Base-by-base conservation (phyloP, 1,140 invertebrate species). In the Achatina immaculata region DNA sequence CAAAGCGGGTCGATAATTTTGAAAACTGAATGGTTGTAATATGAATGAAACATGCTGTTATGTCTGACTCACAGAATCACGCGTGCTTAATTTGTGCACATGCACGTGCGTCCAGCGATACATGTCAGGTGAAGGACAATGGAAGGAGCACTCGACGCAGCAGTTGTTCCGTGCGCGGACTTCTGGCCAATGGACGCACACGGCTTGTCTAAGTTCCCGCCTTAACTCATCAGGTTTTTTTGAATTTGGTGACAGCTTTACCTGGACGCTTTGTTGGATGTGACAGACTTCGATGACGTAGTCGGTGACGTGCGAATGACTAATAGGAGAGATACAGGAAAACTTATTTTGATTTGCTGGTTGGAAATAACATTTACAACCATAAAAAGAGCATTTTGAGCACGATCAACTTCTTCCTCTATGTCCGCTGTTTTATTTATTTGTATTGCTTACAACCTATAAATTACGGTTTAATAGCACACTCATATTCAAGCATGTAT, bases 1-100 rank as follows among this genome's bases (percentile, higher is more conserved):
- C 19, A 21, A 21, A 24, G 48, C 21, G 7, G n/a, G 48, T 55
- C 19, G 7, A 24, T 55, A 55, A 2, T 55, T 55, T 55, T 55
- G 0, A 16, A 34, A 28, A 62, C 6, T 28, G 58, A 62, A 62
- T 62, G n/a, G 28, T 2, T 28, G 2, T 19, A 3, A 1, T 19
- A 62, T 62, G n/a, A 62, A 62, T 62, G 58, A 16, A 62, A 62
- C 58, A n/a, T 62, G 58, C 9, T 62, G 58, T 31, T 62, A 31
- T 4, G 58, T 62, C n/a, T 62, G 58, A 62, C n/a, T 62, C 58
- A 62, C 28, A 19, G 31, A 28, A 62, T 62, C 58, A 62, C 58
- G 58, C 31, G 58, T 19, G 28, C 28, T 28, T 62, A 62, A 9
- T 62, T 62, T 62, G n/a, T 62, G 28, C 58, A 31, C 58, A 62